Conservation (phyloP, 2,113 vertebrate species). For the Glaucomys volans region DNA sequence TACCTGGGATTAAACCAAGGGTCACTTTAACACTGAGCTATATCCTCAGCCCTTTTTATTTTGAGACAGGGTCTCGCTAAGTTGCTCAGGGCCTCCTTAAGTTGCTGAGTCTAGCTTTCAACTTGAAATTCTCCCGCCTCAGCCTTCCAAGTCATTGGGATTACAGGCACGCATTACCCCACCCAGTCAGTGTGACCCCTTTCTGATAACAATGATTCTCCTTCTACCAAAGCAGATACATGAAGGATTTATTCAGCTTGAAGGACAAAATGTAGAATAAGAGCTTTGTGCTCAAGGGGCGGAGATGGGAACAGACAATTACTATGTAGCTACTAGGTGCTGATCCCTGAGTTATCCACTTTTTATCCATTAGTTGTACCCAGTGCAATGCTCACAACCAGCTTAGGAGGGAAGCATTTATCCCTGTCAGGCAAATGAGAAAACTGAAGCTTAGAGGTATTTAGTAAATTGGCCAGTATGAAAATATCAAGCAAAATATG, state of each 20-base stretch:
- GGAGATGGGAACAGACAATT: neutral
- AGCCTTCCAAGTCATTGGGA: no score
- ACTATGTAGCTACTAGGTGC: neutral
- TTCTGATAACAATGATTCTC: neutral
- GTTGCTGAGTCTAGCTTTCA: no score
- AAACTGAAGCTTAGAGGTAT: neutral
- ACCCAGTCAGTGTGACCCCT: neutral
- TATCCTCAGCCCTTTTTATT: no score
- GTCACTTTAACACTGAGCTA: no score
- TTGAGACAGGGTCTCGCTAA: no score
- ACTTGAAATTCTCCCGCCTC: no score
- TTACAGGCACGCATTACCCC: no score
- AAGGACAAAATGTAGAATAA: neutral
- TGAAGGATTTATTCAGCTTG: neutral
- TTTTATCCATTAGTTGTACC: neutral
- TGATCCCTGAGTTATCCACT: neutral
- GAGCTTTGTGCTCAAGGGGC: neutral
- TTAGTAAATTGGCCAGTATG: neutral
- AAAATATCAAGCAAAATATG: slow-evolving; percentile 59
- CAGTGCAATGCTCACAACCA: neutral
- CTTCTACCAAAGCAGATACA: neutral
- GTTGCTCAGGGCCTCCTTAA: no score
- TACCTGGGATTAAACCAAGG: no score
- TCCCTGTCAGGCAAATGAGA: neutral
- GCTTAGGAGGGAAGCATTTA: neutral